Evolutionary conservation across 2,113 vertebrate species (phyloP).

Genomic region (Leptobrachium leishanense): DNA sequence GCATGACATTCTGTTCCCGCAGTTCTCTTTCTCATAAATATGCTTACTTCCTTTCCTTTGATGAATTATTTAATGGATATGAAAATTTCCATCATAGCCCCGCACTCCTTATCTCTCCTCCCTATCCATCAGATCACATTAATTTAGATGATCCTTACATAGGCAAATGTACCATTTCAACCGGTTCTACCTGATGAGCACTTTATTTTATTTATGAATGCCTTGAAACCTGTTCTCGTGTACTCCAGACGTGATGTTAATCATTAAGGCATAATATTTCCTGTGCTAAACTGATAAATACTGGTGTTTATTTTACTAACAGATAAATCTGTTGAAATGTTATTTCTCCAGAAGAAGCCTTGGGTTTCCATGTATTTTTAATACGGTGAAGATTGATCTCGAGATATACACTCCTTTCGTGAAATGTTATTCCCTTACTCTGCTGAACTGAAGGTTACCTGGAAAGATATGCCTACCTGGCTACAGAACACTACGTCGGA

Average conservation of each 20-base stretch:
- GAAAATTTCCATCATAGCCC: neutral
- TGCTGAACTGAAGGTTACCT: neutral
- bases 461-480: neutral
- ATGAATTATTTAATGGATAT: neutral
- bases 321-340: constrained; percentile 8
- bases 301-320: neutral
- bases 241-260: neutral
- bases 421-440: neutral
- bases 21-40: constrained; percentile 3
- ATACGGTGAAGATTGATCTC: neutral
- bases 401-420: too few species aligned
- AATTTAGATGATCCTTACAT: neutral
- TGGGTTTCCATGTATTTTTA: neutral
- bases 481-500: neutral
- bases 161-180: neutral
- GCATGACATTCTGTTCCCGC: neutral
- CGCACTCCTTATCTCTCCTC: neutral
- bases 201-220: neutral
- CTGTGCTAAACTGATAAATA: neutral
- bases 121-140: neutral
- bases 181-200: neutral
- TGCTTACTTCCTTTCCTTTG: neutral
- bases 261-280: neutral
- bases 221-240: neutral
- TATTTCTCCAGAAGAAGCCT: neutral